A percentile compares a stretch with the other conserved stretches of the same genome.
phyloP scores from a whole-genome alignment of 2,888 invertebrate species.

The Eupithecia subfuscata region DNA sequence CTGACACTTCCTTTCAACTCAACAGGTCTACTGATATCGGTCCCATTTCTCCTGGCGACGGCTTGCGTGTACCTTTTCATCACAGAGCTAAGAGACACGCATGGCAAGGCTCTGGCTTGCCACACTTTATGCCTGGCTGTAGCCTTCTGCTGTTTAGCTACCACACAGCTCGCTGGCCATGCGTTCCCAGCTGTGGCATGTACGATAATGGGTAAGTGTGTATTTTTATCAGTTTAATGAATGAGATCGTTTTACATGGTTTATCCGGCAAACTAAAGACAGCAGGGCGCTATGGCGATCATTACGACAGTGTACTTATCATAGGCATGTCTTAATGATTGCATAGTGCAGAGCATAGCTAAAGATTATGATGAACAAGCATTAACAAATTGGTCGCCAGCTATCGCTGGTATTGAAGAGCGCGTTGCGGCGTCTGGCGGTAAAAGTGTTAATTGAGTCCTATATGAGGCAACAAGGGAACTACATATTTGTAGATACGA shows the following conservation, averaged over 20 bases:
- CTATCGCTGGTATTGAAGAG: neutral
- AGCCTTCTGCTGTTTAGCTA: conserved; percentile 82
- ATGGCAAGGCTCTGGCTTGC: conserved; percentile 83
- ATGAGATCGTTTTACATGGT: neutral
- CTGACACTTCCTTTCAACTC: neutral
- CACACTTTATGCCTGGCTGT: conserved; percentile 82
- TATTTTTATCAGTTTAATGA: neutral
- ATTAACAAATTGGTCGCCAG: neutral
- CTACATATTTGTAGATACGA: neutral
- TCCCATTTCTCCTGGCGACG: conserved; percentile 80
- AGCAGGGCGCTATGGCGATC: neutral
- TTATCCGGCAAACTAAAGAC: neutral
- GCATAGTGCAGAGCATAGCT: too few relatives aligned
- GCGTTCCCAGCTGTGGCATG: conserved; percentile 76
- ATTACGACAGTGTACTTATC: too few relatives aligned
- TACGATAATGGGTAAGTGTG: conserved; percentile 73
- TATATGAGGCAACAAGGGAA: neutral
- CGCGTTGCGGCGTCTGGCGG: neutral
- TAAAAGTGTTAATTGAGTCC: neutral
- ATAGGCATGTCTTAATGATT: too few relatives aligned
- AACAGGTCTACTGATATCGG: conserved; percentile 78
- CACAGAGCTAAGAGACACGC: conserved; percentile 81
- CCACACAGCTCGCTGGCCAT: conserved; percentile 81
- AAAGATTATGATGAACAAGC: neutral
- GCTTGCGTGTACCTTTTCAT: conserved; percentile 78